Percentiles rank a stretch among this genome's conserved stretches.
Conservation (phyloP, 2,113 vertebrate species). For the Menidia beryllina region DNA sequence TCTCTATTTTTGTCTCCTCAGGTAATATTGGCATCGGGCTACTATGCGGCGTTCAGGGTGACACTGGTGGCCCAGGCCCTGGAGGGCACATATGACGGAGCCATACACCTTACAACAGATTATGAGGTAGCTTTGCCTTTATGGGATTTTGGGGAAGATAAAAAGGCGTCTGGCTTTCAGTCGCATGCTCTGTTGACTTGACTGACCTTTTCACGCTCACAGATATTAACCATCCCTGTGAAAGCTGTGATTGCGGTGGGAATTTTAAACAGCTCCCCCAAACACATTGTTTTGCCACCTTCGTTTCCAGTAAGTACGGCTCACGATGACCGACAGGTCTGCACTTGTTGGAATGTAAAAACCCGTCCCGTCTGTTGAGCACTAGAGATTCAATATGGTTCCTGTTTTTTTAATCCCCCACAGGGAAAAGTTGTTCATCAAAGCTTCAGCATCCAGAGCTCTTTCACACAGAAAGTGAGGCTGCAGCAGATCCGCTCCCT, state of each 20-base stretch:
- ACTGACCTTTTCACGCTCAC: neutral
- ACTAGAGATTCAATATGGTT: neutral
- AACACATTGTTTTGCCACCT: conserved; percentile 88
- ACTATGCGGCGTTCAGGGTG: conserved; percentile 94
- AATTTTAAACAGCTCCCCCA: conserved; percentile 88
- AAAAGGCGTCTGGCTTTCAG: neutral
- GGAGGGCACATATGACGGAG: conserved; percentile 94
- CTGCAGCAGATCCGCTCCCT: conserved; percentile 93
- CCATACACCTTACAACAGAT: conserved; percentile 95
- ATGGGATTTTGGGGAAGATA: neutral
- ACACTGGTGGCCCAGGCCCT: conserved; percentile 90
- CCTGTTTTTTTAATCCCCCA: conserved; percentile 35
- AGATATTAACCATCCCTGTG: conserved; percentile 95
- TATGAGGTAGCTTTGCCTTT: conserved; percentile 87
- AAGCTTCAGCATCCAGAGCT: conserved; percentile 93
- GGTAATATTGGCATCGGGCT: conserved; percentile 93
- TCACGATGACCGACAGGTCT: neutral
- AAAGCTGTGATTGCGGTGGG: conserved; percentile 94
- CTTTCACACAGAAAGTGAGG: conserved; percentile 95
- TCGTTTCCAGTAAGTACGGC: conserved; percentile 91
- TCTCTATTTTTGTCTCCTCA: neutral
- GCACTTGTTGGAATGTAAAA: neutral
- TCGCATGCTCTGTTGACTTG: neutral
- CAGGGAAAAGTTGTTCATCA: conserved; percentile 97
- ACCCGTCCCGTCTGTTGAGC: too few species aligned